Conservation (phyloP, 1,140 invertebrate species). For the Mizuhopecten yessoensis region DNA sequence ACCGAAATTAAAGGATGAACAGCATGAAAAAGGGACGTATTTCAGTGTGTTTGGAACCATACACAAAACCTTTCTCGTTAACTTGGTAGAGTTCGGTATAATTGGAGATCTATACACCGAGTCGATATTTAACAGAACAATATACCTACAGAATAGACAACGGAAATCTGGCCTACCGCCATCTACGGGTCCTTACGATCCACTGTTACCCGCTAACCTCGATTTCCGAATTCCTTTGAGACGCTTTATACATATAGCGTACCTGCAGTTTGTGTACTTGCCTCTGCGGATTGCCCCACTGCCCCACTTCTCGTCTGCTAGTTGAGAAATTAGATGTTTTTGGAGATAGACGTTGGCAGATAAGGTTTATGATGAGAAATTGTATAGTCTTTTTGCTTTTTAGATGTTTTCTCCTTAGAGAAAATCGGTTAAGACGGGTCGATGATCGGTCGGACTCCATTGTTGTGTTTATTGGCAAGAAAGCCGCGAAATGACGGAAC, state of each 20-base stretch:
- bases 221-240: constrained; percentile 26
- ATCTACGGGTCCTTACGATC: background rate
- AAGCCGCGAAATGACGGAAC: background rate
- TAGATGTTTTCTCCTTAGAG: background rate
- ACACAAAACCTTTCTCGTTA: background rate
- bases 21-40: too few species aligned
- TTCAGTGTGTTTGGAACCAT: too few species aligned
- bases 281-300: background rate
- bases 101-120: constrained; percentile 1
- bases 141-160: background rate
- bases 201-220: constrained; percentile 20
- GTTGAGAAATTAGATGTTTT: constrained; percentile 28
- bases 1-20: too few species aligned
- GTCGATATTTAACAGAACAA: background rate
- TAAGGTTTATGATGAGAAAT: constrained; percentile 29
- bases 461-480: background rate
- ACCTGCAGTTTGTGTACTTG: constrained; percentile 13
- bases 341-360: constrained; percentile 23
- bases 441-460: background rate
- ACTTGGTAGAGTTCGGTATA: background rate
- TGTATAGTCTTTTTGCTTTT: background rate
- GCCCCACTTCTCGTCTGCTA: constrained; percentile 10
- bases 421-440: background rate
- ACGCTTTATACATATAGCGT: background rate
- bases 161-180: background rate